phyloP scores from a whole-genome alignment of 2,113 vertebrate species.

The Vulpes ferrilata region DNA sequence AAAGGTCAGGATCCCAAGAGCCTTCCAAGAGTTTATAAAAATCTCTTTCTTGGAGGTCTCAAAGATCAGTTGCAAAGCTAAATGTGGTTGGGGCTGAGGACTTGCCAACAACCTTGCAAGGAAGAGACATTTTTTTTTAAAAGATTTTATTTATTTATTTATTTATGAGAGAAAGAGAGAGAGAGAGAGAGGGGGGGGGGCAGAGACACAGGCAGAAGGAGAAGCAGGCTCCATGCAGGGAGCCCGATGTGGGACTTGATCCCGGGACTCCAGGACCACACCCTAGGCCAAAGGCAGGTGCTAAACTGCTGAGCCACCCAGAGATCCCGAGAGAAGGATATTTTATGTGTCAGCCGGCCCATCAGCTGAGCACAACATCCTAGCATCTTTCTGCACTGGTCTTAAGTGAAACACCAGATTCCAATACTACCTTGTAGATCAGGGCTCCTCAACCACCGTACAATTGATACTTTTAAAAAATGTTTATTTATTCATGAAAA shows the following conservation, averaged over 20 bases:
- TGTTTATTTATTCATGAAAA: too few species aligned
- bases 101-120: neutral
- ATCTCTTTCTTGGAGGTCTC: conserved; percentile 2
- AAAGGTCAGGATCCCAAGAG: conserved; percentile 55
- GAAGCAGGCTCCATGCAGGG: too few species aligned
- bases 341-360: neutral
- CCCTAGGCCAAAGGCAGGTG: too few species aligned
- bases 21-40: conserved; percentile 16
- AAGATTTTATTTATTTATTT: too few species aligned
- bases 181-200: too few species aligned
- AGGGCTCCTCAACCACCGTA: neutral
- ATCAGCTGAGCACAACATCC: neutral
- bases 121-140: neutral
- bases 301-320: too few species aligned
- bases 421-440: neutral
- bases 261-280: too few species aligned
- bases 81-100: neutral
- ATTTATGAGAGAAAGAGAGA: too few species aligned
- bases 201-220: too few species aligned
- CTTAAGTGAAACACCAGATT: neutral
- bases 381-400: neutral
- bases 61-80: conserved; percentile 3
- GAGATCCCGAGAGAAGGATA: neutral
- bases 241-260: too few species aligned
- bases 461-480: neutral